Conservation (phyloP, 2,797 vertebrate genomes). For the Erethizon dorsatum region DNA sequence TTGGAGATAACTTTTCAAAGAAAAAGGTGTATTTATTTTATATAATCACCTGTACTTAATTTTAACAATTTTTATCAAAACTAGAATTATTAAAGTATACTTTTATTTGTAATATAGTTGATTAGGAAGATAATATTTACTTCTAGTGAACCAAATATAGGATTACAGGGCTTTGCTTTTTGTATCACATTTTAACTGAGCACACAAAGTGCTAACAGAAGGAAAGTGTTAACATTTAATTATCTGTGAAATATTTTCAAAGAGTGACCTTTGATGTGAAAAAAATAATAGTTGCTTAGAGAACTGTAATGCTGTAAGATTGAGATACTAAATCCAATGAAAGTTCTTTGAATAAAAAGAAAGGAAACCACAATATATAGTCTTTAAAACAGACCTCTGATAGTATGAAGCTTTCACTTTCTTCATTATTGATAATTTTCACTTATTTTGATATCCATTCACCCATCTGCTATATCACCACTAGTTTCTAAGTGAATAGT, state of each 20-base stretch:
- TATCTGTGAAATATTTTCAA: slow-evolving; percentile 82
- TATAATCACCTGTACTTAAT: background rate
- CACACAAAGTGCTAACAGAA: slow-evolving; percentile 57
- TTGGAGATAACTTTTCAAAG: slow-evolving; percentile 44
- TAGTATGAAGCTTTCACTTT: background rate
- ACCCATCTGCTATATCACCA: background rate
- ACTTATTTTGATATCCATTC: background rate
- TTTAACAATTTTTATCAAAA: slow-evolving; percentile 13
- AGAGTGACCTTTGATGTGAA: slow-evolving; percentile 80
- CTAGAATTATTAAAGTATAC: background rate
- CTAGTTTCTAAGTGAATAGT: background rate
- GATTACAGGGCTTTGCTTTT: slow-evolving; percentile 29
- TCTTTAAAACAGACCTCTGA: background rate
- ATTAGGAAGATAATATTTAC: slow-evolving; percentile 43
- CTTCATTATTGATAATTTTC: background rate
- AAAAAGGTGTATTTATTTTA: slow-evolving; percentile 13
- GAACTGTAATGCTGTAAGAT: slow-evolving; percentile 69
- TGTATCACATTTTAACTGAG: slow-evolving; percentile 71
- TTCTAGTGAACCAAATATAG: slow-evolving; percentile 61
- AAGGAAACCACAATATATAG: background rate
- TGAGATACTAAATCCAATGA: slow-evolving; percentile 67
- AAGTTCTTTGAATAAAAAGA: slow-evolving; percentile 52
- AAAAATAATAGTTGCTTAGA: slow-evolving; percentile 70
- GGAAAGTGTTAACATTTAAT: slow-evolving; percentile 83
- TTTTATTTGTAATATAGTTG: background rate